Base-by-base conservation (phyloP, 2,797 vertebrate genomes). In the Taenioides sp. region DNA sequence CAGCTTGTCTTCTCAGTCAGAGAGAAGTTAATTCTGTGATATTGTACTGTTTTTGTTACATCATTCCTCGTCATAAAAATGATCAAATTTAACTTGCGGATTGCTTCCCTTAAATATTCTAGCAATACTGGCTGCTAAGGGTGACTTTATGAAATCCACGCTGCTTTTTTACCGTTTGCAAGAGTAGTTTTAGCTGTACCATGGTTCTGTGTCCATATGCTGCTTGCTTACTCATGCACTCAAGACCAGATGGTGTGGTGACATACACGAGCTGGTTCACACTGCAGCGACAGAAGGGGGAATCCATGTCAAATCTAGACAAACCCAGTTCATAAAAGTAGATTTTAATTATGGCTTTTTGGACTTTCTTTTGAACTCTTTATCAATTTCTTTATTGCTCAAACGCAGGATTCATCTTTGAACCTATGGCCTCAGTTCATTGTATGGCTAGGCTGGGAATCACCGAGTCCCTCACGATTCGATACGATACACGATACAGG, bases 131-230 rank as follows among this genome's bases (percentile, higher is more conserved):
- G 43, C 43, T 47, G 43, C 10, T 47, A 17, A 16, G 43, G 16
- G 43, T 47, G 43, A 47, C 14, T 16, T 47, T 16, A 17, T 61
- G 16, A 10, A 61, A 16, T n/a, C 31, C 17, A 22, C 14, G 22
- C 37, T 23, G 58, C 14, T 5, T 17, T 1, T 67, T 57, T 23
- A 40, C 18, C 12, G 34, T 62, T 66, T 68, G 37, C 71, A 28
- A 7, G 20, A 76, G 69, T 1, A 18, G 47, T 40, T 14, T 0
- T 27, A 70, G 25, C 52, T 43, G 4, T 62, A 68, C n/a, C 67
- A 72, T 73, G 80, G 82, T 84, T 88, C 81, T 81, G 83, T 79
- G 77, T 80, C 89, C 88, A 87, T 88, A 89, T 87, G 87, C 58
- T 74, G 67, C 5, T 10, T 28, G 61, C 74, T 60, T 6, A 3